These are phyloP conservation scores for Pissodes strobi DNA, from an alignment of 1,140 invertebrate species.

Conservation along the genomic window DNA sequence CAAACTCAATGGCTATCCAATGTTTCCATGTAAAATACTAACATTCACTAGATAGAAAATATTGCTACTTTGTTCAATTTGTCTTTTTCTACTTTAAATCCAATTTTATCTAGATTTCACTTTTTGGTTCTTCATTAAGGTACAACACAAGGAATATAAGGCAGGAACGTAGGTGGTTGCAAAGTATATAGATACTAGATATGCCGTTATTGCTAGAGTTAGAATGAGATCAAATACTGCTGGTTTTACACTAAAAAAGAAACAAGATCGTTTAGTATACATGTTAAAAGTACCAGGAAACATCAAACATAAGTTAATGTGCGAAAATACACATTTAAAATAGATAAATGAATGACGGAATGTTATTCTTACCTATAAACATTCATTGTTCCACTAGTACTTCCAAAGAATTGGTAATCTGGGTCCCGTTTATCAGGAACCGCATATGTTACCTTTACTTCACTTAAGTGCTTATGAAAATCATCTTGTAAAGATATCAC, in stretches of 20 bases:
- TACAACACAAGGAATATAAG: conserved; percentile 56
- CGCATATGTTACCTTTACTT: conserved; percentile 71
- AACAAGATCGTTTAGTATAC: too few relatives aligned
- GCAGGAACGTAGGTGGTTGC: conserved; percentile 74
- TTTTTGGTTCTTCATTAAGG: conserved; percentile 43
- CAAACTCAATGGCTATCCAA: too few relatives aligned
- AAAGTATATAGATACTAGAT: conserved; percentile 82
- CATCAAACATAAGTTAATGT: too few relatives aligned
- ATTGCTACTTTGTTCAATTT: too few relatives aligned
- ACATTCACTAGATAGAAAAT: too few relatives aligned
- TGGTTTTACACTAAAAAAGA: conserved; percentile 85
- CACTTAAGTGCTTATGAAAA: conserved; percentile 77
- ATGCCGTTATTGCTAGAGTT: conserved; percentile 81
- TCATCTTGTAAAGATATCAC: conserved; percentile 70
- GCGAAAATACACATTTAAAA: too few relatives aligned
- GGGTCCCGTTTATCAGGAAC: conserved; percentile 84
- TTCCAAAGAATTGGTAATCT: conserved; percentile 90
- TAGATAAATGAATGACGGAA: too few relatives aligned
- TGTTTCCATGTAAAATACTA: too few relatives aligned
- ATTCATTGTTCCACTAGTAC: conserved; percentile 76
- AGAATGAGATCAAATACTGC: conserved; percentile 96
- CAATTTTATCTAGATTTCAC: conserved; percentile 16
- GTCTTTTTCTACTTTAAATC: too few relatives aligned
- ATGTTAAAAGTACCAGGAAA: too few relatives aligned
- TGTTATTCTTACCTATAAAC: conserved; percentile 79